phyloP scores from a whole-genome alignment of 2,797 vertebrate species.

The Hypotaenidia okinawae region DNA sequence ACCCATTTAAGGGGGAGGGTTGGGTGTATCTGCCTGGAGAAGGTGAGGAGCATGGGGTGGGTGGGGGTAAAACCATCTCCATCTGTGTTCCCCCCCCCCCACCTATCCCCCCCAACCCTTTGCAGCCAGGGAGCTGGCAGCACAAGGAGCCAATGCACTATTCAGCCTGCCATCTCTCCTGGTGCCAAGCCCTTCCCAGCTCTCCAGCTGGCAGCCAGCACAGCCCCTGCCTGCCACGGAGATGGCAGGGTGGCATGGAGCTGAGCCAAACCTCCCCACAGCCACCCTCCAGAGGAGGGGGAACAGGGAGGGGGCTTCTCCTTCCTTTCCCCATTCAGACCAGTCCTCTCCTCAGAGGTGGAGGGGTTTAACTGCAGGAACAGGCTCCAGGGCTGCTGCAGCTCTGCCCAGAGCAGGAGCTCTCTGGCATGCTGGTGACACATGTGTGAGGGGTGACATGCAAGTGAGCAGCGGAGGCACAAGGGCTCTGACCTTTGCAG shows the following conservation, averaged over 20 bases:
- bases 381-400: neutral
- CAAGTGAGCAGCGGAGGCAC: too few species aligned
- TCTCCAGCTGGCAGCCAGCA: neutral
- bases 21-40: neutral
- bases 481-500: too few species aligned
- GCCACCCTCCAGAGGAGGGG: rapidly evolving
- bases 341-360: neutral
- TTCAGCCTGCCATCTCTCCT: slow-evolving; percentile 11
- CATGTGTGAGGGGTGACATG: too few species aligned
- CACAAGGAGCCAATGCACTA: neutral
- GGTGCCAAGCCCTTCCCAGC: neutral
- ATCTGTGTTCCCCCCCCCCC: too few species aligned
- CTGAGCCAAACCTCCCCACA: neutral
- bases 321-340: neutral
- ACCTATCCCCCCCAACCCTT: rapidly evolving
- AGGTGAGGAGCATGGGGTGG: rapidly evolving
- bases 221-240: neutral
- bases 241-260: neutral
- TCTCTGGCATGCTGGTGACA: too few species aligned
- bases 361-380: neutral
- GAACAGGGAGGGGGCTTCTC: neutral
- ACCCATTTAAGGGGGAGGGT: rapidly evolving
- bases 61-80: neutral
- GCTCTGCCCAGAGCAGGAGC: neutral
- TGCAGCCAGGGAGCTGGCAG: neutral